Base-by-base conservation (phyloP, 2,888 invertebrate genomes). In the Harpalus rufipes region DNA sequence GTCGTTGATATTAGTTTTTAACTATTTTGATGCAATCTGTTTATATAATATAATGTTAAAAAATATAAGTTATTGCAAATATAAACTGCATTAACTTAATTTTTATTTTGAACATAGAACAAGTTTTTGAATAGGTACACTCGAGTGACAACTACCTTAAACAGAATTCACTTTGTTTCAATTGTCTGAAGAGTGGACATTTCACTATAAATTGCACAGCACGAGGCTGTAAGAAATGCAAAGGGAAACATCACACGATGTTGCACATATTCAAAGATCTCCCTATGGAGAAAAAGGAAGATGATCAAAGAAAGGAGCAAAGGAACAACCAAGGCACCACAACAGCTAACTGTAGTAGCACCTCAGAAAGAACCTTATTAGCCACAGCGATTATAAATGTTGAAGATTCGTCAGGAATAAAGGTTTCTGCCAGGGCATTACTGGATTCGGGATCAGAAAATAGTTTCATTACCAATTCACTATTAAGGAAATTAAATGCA, bases 371-470 rank as follows among this genome's bases (percentile, higher is more conserved):
- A 78, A 18, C 51, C 14, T 8, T 51, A 14, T 21, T 78, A 12
- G 14, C 51, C 16, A 78, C 78, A 7, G 78, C 78, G 16, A 44
- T 51, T 2, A 21, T 78, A 16, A 41, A 78, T 51, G 51, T 51
- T 5, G 14, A 51, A 16, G 78, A 51, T 16, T 7, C 21, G 21
- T 21, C 41, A 18, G 78, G 51, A 18, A 51, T 14, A 41, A 7
- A 16, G 51, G 10, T 18, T 8, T 21, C 21, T 18, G 14, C 16
- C 12, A 41, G 78, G 14, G 51, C 51, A 51, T 10, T 78, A 1
- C 51, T 78, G 21, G 78, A 78, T 10, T 51, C 16, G 14, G 78
- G 78, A 78, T 41, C 78, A 14, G 51, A 78, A 44, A 51, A 21
- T 51, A 14, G 51, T 21, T 78, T 78, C 51, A 51, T 78, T 10